Percentiles rank a stretch among this genome's conserved stretches.
Evolutionary conservation across 2,113 vertebrate species (phyloP).

Genomic region (Aldabrachelys gigantea): DNA sequence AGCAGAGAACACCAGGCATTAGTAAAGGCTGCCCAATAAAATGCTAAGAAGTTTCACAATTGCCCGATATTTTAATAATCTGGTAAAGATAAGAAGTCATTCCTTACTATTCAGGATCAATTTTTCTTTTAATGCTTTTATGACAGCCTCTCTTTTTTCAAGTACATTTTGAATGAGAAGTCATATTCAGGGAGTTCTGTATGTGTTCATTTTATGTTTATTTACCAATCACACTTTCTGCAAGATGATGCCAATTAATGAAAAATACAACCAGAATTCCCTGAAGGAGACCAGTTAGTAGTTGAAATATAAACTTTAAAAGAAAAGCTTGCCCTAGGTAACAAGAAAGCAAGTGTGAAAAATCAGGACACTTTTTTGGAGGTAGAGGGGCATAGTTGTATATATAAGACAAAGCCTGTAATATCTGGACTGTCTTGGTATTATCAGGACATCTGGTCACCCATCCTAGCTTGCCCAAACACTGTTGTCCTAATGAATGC

Average conservation of each 20-base stretch:
- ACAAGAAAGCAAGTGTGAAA: too few species aligned
- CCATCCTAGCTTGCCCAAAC: too few species aligned
- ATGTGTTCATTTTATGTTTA: slow-evolving; percentile 45
- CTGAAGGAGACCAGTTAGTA: not conserved
- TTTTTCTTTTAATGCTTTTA: not conserved
- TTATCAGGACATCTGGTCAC: too few species aligned
- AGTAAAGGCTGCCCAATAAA: not conserved
- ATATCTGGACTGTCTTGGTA: too few species aligned
- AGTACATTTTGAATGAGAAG: slow-evolving; percentile 37
- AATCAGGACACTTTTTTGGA: too few species aligned
- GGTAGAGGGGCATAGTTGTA: too few species aligned
- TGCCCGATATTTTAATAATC: not conserved
- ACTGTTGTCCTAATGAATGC: not conserved
- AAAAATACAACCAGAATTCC: slow-evolving; percentile 31
- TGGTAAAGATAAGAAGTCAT: not conserved
- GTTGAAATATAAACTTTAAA: slow-evolving; percentile 8
- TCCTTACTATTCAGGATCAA: not conserved
- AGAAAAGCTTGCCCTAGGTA: not conserved
- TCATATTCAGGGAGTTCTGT: slow-evolving; percentile 16
- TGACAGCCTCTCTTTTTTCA: slow-evolving; percentile 11
- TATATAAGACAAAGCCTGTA: too few species aligned
- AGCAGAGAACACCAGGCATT: accelerated
- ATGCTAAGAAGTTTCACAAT: not conserved
- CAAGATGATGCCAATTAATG: slow-evolving; percentile 62
- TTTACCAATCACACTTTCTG: slow-evolving; percentile 24